A percentile compares a stretch with the other conserved stretches of the same genome.
These are phyloP conservation scores for Schmidtea mediterranea DNA, from an alignment of 1,140 invertebrate species.

Conservation along the genomic window DNA sequence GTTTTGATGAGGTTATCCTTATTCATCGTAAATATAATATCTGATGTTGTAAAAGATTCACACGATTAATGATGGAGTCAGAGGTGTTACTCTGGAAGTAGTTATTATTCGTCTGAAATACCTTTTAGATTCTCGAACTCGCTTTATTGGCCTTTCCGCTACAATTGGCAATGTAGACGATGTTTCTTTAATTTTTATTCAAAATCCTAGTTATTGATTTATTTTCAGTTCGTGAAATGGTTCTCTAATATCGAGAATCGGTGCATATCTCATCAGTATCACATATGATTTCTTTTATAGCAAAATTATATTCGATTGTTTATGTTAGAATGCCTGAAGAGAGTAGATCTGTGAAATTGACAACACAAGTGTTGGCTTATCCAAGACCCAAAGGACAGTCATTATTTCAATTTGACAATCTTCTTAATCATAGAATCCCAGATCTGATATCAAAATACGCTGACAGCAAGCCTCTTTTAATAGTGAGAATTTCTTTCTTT, in stretches of 20 bases:
- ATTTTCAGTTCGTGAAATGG: background rate
- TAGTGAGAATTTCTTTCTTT: constrained; percentile 31
- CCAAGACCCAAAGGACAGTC: constrained; percentile 26
- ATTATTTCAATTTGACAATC: constrained; percentile 47
- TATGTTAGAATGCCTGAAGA: constrained; percentile 37
- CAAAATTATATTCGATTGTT: background rate
- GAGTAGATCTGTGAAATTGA: constrained; percentile 41
- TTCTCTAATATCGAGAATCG: background rate
- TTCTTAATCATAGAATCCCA: constrained; percentile 42
- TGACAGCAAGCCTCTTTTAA: constrained; percentile 42
- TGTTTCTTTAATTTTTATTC: constrained; percentile 13
- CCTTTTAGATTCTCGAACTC: constrained; percentile 14
- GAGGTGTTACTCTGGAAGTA: constrained; percentile 48
- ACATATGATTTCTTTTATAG: background rate
- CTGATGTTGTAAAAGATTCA: constrained; percentile 28
- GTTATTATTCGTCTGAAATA: constrained; percentile 35
- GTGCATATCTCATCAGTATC: background rate
- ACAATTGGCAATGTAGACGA: constrained; percentile 49
- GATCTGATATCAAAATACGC: constrained; percentile 41
- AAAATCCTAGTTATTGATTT: background rate
- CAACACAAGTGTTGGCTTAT: constrained; percentile 43
- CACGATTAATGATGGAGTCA: constrained; percentile 37
- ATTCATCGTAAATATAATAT: background rate
- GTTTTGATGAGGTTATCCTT: constrained; percentile 44
- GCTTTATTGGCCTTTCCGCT: constrained; percentile 48